Base-by-base conservation (phyloP, 2,113 vertebrate genomes). In the Rhineura floridana region DNA sequence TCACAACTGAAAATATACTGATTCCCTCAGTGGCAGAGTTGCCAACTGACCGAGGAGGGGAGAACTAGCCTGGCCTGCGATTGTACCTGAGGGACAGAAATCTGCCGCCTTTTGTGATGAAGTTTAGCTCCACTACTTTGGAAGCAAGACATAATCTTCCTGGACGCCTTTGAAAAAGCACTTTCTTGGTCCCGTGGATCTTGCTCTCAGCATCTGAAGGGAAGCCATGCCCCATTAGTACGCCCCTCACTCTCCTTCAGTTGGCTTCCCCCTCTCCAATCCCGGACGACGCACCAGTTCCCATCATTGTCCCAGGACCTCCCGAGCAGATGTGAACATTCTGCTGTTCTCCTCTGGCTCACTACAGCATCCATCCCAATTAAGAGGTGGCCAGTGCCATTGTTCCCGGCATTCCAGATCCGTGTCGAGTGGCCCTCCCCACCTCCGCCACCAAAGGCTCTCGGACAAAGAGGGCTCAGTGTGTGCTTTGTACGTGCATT, bases 361-460 rank as follows among this genome's bases (percentile, higher is more conserved):
- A n/a, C 4, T 80, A 67, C 72, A 83, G 50, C 77, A 55, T 84
- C 84, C 86, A 73, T 85, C 87, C 87, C 89, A 94, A 93, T 92
- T 93, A 91, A 91, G 63, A 39, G 55, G 44, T 76, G 79, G 83
- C 65, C 21, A 28, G 50, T 30, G 4, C 83, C 73, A 81, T 92
- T 88, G 88, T 94, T 78, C 69, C 33, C 30, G 33, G 81, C 73
- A 91, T 93, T 88, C 91, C 93, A 36, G 67, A 87, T 65, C 83
- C 78, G 81, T 93, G 91, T 89, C 52, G 65, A 88, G 44, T n/a
- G 69, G 72, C 78, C 67, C 87, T 63, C 88, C 88, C 81, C 33
- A 4, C 10, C 73, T 50, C 73, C n/a, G 13, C 11, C 33, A 50
- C 65, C 80, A 48, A 82, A 91, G 59, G 70, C 33, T 21, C n/a